A percentile compares a stretch with the other conserved stretches of the same genome.
Evolutionary conservation across 2,888 invertebrate genomes (phyloP).

Genomic region (Sipha maydis): DNA sequence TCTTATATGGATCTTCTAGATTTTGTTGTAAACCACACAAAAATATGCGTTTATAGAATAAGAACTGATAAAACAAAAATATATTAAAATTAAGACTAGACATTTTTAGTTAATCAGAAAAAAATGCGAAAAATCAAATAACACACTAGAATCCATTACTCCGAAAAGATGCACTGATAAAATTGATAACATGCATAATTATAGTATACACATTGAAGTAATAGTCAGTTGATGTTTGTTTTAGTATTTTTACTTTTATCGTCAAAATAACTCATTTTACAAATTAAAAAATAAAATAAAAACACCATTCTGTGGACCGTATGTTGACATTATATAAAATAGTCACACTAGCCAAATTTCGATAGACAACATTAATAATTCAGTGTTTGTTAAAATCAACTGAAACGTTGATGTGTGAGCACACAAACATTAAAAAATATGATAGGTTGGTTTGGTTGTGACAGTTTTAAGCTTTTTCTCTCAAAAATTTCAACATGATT

Average conservation of each 20-base stretch:
- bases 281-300: conserved; percentile 11
- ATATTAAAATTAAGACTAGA: not conserved
- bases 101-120: not conserved
- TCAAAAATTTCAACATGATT: not conserved
- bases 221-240: not conserved
- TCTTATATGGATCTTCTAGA: conserved; percentile 2
- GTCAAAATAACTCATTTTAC: conserved; percentile 21
- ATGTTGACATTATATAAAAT: conserved; percentile 5
- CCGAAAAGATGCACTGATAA: not conserved
- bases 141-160: not conserved
- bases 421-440: not conserved
- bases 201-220: not conserved
- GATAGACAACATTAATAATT: conserved; percentile 43
- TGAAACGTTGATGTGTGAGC: conserved; percentile 7
- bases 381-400: conserved; percentile 26
- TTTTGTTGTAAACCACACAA: not conserved
- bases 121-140: not conserved
- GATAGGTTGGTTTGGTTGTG: not conserved
- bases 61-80: not conserved
- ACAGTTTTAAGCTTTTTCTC: not conserved
- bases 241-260: conserved; percentile 17
- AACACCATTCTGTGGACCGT: not conserved
- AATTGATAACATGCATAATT: not conserved
- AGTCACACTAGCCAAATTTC: conserved; percentile 31
- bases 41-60: not conserved